A percentile compares a stretch with the other conserved stretches of the same genome.
Evolutionary conservation across 1,140 invertebrate genomes (phyloP).

Genomic region (Ceratosolen fusciceps): DNA sequence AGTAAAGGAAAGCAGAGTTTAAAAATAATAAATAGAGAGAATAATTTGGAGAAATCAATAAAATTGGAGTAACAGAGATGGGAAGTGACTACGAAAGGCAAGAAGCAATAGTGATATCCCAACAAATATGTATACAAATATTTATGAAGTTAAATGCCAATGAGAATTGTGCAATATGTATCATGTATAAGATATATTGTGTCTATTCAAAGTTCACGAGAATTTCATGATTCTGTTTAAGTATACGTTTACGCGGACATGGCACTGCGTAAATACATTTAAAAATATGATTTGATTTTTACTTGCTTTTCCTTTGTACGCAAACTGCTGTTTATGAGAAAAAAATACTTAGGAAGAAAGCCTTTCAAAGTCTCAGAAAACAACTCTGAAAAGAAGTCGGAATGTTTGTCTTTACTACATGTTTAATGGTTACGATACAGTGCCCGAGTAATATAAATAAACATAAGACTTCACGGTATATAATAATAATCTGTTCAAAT

Average conservation of each 20-base stretch:
- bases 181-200: neutral
- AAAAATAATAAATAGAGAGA: neutral
- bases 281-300: neutral
- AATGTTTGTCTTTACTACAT: no score
- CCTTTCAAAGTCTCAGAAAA: no score
- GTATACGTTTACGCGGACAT: neutral
- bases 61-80: neutral
- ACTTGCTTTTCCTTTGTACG: no score
- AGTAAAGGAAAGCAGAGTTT: no score
- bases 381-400: no score
- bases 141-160: neutral
- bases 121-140: neutral
- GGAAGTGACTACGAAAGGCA: neutral
- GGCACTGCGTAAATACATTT: neutral
- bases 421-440: no score
- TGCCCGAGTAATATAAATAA: no score
- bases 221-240: neutral
- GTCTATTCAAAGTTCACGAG: neutral
- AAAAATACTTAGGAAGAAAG: no score
- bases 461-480: no score
- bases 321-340: no score
- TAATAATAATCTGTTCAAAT: no score
- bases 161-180: neutral
- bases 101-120: neutral
- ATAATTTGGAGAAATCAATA: neutral